Percentiles rank a stretch among this genome's conserved stretches.
Evolutionary conservation across 2,888 invertebrate genomes (phyloP).

Genomic region (Lamproptera curius): DNA sequence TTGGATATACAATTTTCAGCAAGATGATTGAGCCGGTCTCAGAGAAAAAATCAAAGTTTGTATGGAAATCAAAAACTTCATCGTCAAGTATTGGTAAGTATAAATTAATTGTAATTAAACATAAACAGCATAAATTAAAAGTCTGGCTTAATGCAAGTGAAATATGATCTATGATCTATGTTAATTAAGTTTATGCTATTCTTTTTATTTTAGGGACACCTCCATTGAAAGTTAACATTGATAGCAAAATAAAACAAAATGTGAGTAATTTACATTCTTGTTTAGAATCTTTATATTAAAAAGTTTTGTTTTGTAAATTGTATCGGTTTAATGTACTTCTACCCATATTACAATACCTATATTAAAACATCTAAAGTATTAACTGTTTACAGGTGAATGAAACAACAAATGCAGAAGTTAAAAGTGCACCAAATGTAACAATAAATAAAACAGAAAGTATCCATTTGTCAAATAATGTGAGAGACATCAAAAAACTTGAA

Average conservation of each 20-base stretch:
- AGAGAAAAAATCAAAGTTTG: slow-evolving; percentile 55
- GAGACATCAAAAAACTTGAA: not conserved
- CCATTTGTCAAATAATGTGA: not conserved
- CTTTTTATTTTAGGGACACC: slow-evolving; percentile 44
- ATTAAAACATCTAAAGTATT: too few relatives aligned
- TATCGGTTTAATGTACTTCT: too few relatives aligned
- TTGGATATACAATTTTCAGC: too few relatives aligned
- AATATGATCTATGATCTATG: too few relatives aligned
- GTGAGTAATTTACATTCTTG: slow-evolving; percentile 4
- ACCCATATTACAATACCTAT: too few relatives aligned
- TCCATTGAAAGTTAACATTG: slow-evolving; percentile 39
- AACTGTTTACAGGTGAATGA: not conserved
- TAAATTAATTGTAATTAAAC: too few relatives aligned
- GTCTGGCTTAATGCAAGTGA: too few relatives aligned
- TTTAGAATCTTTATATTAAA: too few relatives aligned
- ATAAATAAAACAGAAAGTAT: not conserved
- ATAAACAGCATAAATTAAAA: too few relatives aligned
- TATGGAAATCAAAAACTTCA: slow-evolving; percentile 44
- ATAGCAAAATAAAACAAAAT: slow-evolving; percentile 15
- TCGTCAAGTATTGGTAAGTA: slow-evolving; percentile 39
- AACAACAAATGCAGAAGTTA: not conserved
- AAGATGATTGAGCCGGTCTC: slow-evolving; percentile 33
- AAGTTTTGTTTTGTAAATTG: too few relatives aligned
- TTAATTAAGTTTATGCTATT: too few relatives aligned
- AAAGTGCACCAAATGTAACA: slow-evolving; percentile 6